Evolutionary conservation across 2,797 vertebrate genomes (phyloP), one percentile per base, ranked within the genome.

Genomic region (Betta splendens): DNA sequence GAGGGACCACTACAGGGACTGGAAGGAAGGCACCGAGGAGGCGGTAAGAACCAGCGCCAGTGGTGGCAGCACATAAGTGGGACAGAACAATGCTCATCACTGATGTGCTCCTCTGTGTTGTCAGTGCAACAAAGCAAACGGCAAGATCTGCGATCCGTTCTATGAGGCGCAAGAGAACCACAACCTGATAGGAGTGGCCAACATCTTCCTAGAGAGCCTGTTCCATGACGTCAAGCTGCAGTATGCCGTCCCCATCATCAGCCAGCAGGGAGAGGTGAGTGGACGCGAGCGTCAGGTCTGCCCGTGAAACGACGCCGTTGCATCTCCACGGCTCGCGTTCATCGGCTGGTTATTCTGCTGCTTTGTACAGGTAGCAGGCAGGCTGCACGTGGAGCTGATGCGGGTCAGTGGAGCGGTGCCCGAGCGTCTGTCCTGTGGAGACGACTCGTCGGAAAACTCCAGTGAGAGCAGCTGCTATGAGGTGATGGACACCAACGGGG

Each of bases 141-240:
- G 84, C 75, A 96, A 94, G 72, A 90, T 89, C 37, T 90, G 92
- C 0, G 96, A 99, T 66, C 96, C 95, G 15, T 99, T 99, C 81
- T 98, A 97, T 0, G 98, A 99, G 88, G 94, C 96, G 0, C 98
- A 99, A 70, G 98, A 98, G 85, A 98, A 99, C 79, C 98, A 99
- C 89, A 98, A 98, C 84, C 85, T 99, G 18, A 98, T 99, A 0
- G 98, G 98, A 0, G 98, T 99, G 0, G 97, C 98, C 44, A 99
- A 99, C 6, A 94, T 99, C 45, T 99, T 98, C 69, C 79, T 99
- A 71, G 98, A 99, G 88, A 96, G 95, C 85, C 94, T 99, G 53
- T 98, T 97, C 83, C 94, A 94, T 1, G 96, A 99, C 0, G 92
- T 98, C 55, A 98, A 92, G 69, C 94, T 99, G 73, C 95, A 97